Evolutionary conservation across 2,888 invertebrate genomes (phyloP), one percentile per base, ranked within the genome.

Genomic region (Pinctada fucata): DNA sequence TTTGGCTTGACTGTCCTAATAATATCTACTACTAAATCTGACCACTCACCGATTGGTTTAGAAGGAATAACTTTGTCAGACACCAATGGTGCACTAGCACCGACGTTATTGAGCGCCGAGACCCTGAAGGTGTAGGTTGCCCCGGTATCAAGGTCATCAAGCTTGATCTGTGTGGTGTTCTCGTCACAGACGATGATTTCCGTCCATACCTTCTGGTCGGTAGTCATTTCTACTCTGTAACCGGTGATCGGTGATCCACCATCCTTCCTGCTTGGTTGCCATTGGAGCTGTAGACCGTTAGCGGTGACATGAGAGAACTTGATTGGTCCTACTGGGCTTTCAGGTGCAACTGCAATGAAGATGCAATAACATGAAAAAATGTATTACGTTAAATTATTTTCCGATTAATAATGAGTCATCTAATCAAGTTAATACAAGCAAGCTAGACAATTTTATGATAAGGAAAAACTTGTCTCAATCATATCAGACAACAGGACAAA

Each of bases 171-270:
- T 80, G 88, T 87, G 48, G 85, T 87, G 68, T 89, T 85, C 71
- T 86, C 83, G 92, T 98, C 97, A 96, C 98, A 97, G 89, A 97
- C 96, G 91, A 97, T 96, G 84, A 98, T 97, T 79, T 97, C 94
- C 91, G 97, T 94, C 98, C 98, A 99, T 4, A 97, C 97, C 52
- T 97, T 97, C 78, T 97, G 97, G 69, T 88, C 87, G 4, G 78
- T 79, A 13, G 89, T 86, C 70, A 88, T 77, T 78, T 92, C 92
- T 2, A 93, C 81, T 67, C 89, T 85, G 88, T 92, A 93, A 13
- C 89, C 90, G 50, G 88, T 89, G 81, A 93, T 86, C 48, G 91
- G 90, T 8, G 91, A 83, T n/a, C 91, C 92, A 16, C 93, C 92
- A 80, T 92, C 90, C 72, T 91, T 89, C 31, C 86, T 86, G 8